A percentile compares a stretch with the other conserved stretches of the same genome.
Evolutionary conservation across 2,888 invertebrate species (phyloP).

Genomic region (Rotaria socialis): DNA sequence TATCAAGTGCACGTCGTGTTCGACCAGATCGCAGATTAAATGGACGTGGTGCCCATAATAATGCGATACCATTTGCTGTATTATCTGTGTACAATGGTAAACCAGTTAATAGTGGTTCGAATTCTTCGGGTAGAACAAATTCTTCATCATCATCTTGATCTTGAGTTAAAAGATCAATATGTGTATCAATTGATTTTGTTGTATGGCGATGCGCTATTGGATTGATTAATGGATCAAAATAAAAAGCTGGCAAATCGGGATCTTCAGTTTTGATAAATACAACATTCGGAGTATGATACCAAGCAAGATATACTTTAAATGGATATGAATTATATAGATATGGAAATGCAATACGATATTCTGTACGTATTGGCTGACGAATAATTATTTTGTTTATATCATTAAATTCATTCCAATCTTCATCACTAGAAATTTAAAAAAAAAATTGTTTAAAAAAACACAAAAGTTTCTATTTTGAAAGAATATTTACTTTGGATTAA

Average conservation of each 20-base stretch:
- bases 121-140: conserved; percentile 80
- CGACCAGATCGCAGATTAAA: conserved; percentile 93
- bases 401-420: conserved; percentile 64
- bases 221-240: conserved; percentile 98
- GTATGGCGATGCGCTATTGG: conserved; percentile 92
- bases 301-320: conserved; percentile 56
- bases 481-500: conserved; percentile 85
- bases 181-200: conserved; percentile 47
- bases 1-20: conserved; percentile 85
- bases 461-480: too few relatives aligned
- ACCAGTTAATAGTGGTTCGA: conserved; percentile 86
- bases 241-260: conserved; percentile 97
- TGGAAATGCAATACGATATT: conserved; percentile 99
- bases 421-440: not conserved
- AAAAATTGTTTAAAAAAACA: not conserved
- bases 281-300: conserved; percentile 98
- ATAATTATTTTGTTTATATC: conserved; percentile 22
- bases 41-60: conserved; percentile 90
- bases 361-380: conserved; percentile 82
- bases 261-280: conserved; percentile 99
- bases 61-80: conserved; percentile 93
- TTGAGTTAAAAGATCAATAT: conserved; percentile 60
- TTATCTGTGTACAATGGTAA: conserved; percentile 94
- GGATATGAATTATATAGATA: conserved; percentile 97
- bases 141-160: conserved; percentile 67